phyloP scores from a whole-genome alignment of 1,140 invertebrate genomes.

The Caenorhabditis briggsae region DNA sequence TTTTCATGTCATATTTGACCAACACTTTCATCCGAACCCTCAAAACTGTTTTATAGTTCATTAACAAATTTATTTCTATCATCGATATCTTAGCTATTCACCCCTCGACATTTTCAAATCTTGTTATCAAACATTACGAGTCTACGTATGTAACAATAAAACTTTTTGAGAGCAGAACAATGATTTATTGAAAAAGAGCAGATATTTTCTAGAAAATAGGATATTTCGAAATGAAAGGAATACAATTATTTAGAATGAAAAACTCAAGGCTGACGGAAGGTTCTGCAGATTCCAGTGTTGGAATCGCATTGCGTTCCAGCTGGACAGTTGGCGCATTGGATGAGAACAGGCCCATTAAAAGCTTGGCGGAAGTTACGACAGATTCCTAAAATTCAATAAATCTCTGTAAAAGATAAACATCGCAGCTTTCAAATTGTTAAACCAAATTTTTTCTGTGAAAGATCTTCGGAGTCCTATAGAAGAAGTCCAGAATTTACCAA shows the following conservation, averaged over 20 bases:
- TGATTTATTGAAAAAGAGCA: background rate
- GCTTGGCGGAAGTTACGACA: slow-evolving; percentile 16
- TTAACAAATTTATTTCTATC: background rate
- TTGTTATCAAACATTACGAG: slow-evolving; percentile 54
- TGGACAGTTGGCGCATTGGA: background rate
- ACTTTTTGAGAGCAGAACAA: background rate
- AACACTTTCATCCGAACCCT: background rate
- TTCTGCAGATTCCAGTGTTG: slow-evolving; percentile 33
- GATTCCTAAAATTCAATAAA: background rate
- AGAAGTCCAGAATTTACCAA: too few species aligned
- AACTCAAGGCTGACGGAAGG: background rate
- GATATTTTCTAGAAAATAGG: background rate
- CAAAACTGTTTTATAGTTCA: too few species aligned
- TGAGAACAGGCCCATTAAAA: slow-evolving; percentile 6
- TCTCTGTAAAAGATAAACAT: too few species aligned
- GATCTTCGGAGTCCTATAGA: too few species aligned
- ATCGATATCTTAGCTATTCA: background rate
- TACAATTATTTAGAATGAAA: too few species aligned
- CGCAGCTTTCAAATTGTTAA: too few species aligned
- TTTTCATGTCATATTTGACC: slow-evolving; percentile 43
- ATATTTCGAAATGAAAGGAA: too few species aligned
- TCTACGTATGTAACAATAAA: slow-evolving; percentile 50
- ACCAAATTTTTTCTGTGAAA: too few species aligned
- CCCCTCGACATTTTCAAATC: slow-evolving; percentile 16
- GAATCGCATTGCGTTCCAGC: slow-evolving; percentile 1